Evolutionary conservation across 2,113 vertebrate genomes (phyloP).

Genomic region (Ptilorrhoa leucosticta): DNA sequence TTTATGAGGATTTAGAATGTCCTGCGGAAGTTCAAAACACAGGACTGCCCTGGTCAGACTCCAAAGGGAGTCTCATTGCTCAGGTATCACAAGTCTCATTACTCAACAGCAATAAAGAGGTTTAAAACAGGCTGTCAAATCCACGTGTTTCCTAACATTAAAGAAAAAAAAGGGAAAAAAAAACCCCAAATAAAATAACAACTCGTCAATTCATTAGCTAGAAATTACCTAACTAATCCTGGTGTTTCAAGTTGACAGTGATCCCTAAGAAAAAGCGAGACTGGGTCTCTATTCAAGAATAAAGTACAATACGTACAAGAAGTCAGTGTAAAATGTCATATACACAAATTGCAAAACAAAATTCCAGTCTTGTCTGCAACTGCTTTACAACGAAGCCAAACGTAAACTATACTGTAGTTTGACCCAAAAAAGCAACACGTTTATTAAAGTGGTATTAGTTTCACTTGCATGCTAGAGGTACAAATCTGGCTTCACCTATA

Average conservation of each 20-base stretch:
- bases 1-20: not conserved
- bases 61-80: not conserved
- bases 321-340: not conserved
- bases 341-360: not conserved
- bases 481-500: not conserved
- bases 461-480: not conserved
- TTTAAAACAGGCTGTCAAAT: not conserved
- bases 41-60: not conserved
- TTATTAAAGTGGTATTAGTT: not conserved
- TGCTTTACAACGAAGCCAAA: not conserved
- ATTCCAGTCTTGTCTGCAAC: not conserved
- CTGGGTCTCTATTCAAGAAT: not conserved
- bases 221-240: not conserved
- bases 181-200: not conserved
- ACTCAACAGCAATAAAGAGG: not conserved
- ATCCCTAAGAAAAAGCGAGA: not conserved
- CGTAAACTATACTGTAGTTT: not conserved
- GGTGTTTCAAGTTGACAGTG: not conserved
- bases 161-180: rapidly evolving
- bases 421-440: not conserved
- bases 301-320: not conserved
- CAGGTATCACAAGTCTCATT: not conserved
- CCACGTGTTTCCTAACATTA: not conserved
- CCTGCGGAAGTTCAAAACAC: not conserved
- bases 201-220: not conserved